Base-by-base conservation (phyloP, 2,888 invertebrate species). In the Calliphora vomitoria region DNA sequence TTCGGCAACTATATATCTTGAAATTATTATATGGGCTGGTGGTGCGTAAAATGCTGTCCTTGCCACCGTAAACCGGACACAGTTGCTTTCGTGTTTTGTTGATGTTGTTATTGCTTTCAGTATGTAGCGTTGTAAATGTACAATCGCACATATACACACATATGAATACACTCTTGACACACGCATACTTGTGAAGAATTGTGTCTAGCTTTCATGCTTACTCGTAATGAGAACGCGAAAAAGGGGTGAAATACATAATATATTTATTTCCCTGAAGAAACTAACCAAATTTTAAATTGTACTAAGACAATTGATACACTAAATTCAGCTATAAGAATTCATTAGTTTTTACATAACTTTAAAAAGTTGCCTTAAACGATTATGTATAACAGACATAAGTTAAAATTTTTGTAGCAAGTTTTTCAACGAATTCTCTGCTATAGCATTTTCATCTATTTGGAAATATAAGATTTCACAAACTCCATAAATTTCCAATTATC, bases 21-120 rank as follows among this genome's bases (percentile, higher is more conserved):
- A 88, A 86, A 78, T 82, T 86, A 85, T 87, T 81, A 82, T 75
- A 84, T 84, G 69, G 82, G 82, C 79, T 87, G 85, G 80, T 84
- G 84, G 87, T 87, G 88, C 83, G 87, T 86, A 44, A 87, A 87
- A 87, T 83, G 83, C 44, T 82, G 74, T 83, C 82, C 82, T 80
- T 83, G 78, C 71, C 72, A 75, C 58, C 83, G 44, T 53, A 47
- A 82, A 47, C 75, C 25, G 82, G 75, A 68, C 58, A 66, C 75
- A 80, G 58, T 60, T 50, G 68, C 31, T 69, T 69, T 78, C 38
- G 38, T 64, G 76, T 64, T 38, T 78, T 53, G 18, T 18, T 47
- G 35, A 50, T 18, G 41, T 60, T 25, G 18, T 58, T 60, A 31
- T 25, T 60, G 4, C 13, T 58, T 20, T 55, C 66, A 8, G 25